Evolutionary conservation across 64 coral and sea anemone genomes (phyloP).

Genomic region (Dendrophyllia cribrosa): DNA sequence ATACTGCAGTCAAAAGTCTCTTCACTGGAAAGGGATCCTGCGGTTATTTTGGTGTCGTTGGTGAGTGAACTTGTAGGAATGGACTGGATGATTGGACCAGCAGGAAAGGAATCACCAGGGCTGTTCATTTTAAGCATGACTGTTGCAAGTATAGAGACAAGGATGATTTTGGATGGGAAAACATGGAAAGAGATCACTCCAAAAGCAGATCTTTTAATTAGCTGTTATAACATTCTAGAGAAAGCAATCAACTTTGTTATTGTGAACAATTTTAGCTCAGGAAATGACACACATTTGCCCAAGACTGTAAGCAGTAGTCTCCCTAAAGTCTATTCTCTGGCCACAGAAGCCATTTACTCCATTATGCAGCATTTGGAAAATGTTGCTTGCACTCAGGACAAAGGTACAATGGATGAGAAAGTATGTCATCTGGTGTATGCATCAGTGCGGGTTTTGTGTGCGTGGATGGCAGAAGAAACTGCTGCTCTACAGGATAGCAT

Average conservation of each 20-base stretch:
- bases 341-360: constrained; percentile 70
- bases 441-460: constrained; percentile 74
- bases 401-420: neutral
- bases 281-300: neutral
- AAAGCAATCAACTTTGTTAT: constrained; percentile 76
- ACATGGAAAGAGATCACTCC: constrained; percentile 14
- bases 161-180: constrained; percentile 82
- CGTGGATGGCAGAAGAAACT: constrained; percentile 94
- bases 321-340: constrained; percentile 65
- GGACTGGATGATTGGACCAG: constrained; percentile 8
- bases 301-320: neutral
- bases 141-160: constrained; percentile 77
- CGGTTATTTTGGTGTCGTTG: constrained; percentile 19
- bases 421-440: constrained; percentile 60
- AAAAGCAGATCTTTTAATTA: constrained; percentile 50
- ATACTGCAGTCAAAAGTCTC: constrained; percentile 67
- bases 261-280: neutral
- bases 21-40: constrained; percentile 57
- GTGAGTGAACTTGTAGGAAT: constrained; percentile 31
- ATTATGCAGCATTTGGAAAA: constrained; percentile 67
- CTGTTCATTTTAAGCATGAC: constrained; percentile 74
- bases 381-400: constrained; percentile 12
- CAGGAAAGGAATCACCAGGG: constrained; percentile 20
- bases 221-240: constrained; percentile 93
- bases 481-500: constrained; percentile 78